phyloP scores from a whole-genome alignment of 2,113 vertebrate species.

The Sebastes schlegelii region DNA sequence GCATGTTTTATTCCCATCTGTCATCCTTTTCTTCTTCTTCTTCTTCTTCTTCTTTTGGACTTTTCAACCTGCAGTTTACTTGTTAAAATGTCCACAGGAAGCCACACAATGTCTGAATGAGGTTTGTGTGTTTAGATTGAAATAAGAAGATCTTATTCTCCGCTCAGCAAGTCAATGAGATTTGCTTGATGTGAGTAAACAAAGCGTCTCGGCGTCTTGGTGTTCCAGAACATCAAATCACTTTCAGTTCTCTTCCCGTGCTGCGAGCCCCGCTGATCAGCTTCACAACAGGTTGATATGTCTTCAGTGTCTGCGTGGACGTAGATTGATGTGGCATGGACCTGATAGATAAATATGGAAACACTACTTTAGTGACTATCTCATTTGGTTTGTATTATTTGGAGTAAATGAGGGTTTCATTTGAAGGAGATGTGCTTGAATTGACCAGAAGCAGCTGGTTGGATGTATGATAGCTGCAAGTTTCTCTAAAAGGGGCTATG shows the following conservation, averaged over 20 bases:
- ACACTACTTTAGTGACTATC: neutral
- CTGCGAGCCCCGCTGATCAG: neutral
- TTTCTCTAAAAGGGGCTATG: neutral
- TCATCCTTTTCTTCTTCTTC: neutral
- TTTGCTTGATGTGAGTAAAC: neutral
- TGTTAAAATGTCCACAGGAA: neutral
- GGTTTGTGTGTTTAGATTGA: neutral
- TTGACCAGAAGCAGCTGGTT: neutral
- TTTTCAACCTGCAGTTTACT: neutral
- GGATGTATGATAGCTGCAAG: neutral
- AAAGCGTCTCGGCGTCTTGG: neutral
- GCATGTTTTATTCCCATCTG: neutral
- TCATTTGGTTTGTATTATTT: neutral
- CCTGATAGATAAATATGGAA: neutral
- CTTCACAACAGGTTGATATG: constrained; percentile 42
- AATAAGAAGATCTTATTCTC: neutral
- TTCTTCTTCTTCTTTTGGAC: neutral
- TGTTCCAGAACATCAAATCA: neutral
- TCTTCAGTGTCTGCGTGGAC: neutral
- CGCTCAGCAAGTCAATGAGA: neutral
- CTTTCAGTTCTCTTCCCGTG: neutral
- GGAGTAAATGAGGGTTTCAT: no score
- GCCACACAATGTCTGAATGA: neutral
- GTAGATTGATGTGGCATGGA: neutral
- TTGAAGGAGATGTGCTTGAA: no score